Percentiles rank a stretch among this genome's conserved stretches.
phyloP scores from a whole-genome alignment of 2,797 vertebrate genomes.

The Pipistrellus nathusii region DNA sequence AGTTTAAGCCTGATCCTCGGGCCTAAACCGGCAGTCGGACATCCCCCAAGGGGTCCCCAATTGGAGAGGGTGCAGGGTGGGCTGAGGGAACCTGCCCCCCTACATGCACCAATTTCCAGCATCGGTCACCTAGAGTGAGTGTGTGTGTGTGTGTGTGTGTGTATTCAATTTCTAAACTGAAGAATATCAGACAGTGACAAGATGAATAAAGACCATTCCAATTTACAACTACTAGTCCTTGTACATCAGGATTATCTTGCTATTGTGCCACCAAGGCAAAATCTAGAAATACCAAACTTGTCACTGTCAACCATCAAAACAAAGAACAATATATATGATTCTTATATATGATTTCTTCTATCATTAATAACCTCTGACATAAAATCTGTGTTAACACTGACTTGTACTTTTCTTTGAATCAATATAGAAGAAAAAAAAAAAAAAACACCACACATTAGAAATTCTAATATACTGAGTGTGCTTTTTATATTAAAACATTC shows the following conservation, averaged over 20 bases:
- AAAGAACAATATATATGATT: neutral
- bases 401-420: slow-evolving; percentile 32
- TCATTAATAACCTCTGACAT: neutral
- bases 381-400: slow-evolving; percentile 24
- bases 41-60: no score
- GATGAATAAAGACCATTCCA: neutral
- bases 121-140: no score
- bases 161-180: neutral
- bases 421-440: neutral
- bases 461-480: neutral
- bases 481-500: slow-evolving; percentile 40
- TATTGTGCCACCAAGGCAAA: neutral
- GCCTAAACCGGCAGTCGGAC: no score
- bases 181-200: neutral
- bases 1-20: no score
- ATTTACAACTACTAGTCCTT: neutral
- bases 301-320: neutral
- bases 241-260: neutral
- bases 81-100: no score
- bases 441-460: neutral
- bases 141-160: no score
- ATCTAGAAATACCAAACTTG: neutral
- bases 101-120: no score
- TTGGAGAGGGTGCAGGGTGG: no score
- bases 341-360: neutral